These are phyloP conservation scores for Xenopus tropicalis DNA, from an alignment of 2,113 vertebrate species.

Conservation along the genomic window DNA sequence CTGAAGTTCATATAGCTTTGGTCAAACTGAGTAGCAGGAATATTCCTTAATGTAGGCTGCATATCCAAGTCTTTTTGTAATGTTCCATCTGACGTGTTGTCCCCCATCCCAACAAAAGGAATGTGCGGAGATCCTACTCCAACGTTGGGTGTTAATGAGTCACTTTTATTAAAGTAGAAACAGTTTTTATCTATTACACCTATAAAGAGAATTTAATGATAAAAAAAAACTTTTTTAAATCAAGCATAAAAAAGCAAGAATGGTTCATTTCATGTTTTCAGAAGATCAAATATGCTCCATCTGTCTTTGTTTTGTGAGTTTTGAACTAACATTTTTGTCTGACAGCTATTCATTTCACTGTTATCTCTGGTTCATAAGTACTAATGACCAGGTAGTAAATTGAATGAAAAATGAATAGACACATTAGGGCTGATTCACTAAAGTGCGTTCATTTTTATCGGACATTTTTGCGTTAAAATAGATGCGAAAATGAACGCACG, in stretches of 20 bases:
- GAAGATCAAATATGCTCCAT: no score
- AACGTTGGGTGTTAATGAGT: slow-evolving; percentile 50
- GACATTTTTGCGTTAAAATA: no score
- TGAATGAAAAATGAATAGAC: no score
- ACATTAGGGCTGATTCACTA: no score
- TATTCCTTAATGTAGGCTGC: slow-evolving; percentile 46
- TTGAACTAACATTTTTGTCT: no score
- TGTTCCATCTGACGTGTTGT: slow-evolving; percentile 47
- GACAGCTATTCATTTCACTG: no score
- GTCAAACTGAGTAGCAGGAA: slow-evolving; percentile 33
- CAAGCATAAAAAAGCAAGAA: slow-evolving; percentile 17
- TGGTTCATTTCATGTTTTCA: neutral
- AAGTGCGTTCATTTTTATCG: no score
- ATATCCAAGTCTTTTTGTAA: slow-evolving; percentile 18
- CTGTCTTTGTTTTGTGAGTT: no score
- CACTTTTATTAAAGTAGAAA: slow-evolving; percentile 64
- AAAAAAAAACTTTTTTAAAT: no score
- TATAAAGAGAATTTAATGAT: slow-evolving; percentile 48
- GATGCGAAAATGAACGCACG: no score
- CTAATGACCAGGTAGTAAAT: no score
- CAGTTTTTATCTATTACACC: slow-evolving; percentile 69
- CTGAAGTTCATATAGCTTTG: slow-evolving; percentile 52
- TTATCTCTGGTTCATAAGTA: no score
- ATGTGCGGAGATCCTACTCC: slow-evolving; percentile 47
- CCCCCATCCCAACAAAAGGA: slow-evolving; percentile 44